A percentile compares a stretch with the other conserved stretches of the same genome.
Evolutionary conservation across 1,140 invertebrate species (phyloP).

Genomic region (Ectropis grisescens): DNA sequence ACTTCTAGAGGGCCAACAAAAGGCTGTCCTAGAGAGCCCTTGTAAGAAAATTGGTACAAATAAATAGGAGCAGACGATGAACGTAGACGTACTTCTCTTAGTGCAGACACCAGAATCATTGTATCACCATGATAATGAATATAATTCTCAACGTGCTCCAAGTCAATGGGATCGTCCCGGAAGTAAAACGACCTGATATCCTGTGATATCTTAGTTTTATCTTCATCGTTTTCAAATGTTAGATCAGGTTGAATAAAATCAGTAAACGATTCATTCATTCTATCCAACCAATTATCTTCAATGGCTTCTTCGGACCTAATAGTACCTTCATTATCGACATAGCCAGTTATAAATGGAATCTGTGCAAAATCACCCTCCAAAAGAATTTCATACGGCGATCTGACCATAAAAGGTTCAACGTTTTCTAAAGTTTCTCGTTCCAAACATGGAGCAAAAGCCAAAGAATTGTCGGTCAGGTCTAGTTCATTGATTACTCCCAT

Average conservation of each 20-base stretch:
- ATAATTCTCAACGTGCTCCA: conserved; percentile 21
- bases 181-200: conserved; percentile 40
- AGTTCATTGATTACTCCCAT: conserved; percentile 53
- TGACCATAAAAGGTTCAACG: conserved; percentile 30
- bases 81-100: conserved; percentile 39
- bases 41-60: conserved; percentile 57
- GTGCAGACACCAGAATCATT: conserved; percentile 44
- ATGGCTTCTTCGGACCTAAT: conserved; percentile 36
- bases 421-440: conserved; percentile 31
- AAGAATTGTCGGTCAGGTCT: conserved; percentile 40
- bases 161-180: conserved; percentile 15
- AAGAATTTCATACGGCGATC: conserved; percentile 39
- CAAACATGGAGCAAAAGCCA: conserved; percentile 50
- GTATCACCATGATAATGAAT: conserved; percentile 46
- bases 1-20: conserved; percentile 26
- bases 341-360: conserved; percentile 49
- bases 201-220: conserved; percentile 16
- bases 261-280: conserved; percentile 38
- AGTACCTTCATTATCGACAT: conserved; percentile 56
- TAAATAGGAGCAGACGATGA: conserved; percentile 23
- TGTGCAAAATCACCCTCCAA: conserved; percentile 22
- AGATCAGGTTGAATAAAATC: conserved; percentile 49
- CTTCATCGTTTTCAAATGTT: conserved; percentile 22
- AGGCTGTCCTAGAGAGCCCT: conserved; percentile 25
- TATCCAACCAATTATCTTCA: conserved; percentile 31